Conservation (phyloP, 1,140 invertebrate species). For the Pantala flavescens region DNA sequence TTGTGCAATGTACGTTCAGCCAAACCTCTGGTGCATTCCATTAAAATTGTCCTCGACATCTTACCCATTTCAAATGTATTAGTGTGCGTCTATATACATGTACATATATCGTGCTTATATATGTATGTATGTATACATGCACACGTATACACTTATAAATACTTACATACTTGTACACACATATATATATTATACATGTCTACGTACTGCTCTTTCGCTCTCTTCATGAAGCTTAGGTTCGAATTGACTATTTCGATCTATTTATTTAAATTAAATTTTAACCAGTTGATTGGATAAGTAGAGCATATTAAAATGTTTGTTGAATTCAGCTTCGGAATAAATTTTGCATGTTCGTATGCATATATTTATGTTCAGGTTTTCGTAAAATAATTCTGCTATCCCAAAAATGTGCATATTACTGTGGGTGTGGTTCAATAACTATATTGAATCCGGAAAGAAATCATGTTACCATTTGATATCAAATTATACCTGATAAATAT, state of each 20-base stretch:
- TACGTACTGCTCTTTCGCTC: too few species aligned
- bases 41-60: too few species aligned
- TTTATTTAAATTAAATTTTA: not conserved
- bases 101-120: too few species aligned
- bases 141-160: too few species aligned
- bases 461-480: constrained; percentile 10
- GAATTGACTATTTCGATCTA: too few species aligned
- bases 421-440: constrained; percentile 8
- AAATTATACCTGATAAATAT: constrained; percentile 4
- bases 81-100: too few species aligned
- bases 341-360: not conserved
- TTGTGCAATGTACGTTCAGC: not conserved
- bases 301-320: not conserved
- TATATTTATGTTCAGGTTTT: not conserved
- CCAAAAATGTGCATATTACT: constrained; percentile 1
- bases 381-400: not conserved
- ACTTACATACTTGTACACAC: too few species aligned
- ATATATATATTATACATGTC: too few species aligned
- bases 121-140: too few species aligned
- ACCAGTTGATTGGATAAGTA: not conserved
- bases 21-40: not conserved
- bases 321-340: not conserved
- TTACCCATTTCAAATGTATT: too few species aligned
- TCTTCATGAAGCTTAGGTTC: too few species aligned
- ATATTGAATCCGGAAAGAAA: not conserved